phyloP scores from a whole-genome alignment of 2,888 invertebrate species.

The Ferrisia virgata region DNA sequence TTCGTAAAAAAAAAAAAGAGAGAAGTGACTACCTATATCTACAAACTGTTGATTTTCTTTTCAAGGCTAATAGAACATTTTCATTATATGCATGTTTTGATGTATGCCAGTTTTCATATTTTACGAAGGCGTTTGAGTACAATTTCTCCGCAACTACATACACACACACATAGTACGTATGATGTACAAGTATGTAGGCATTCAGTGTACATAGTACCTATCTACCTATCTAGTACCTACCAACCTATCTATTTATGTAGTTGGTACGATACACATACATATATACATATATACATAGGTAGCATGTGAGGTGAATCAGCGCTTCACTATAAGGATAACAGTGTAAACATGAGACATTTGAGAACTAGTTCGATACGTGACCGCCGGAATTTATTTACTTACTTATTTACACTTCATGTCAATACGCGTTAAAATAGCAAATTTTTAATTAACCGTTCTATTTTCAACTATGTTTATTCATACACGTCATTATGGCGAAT shows the following conservation, averaged over 20 bases:
- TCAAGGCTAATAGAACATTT: neutral
- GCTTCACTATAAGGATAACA: neutral
- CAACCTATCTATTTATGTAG: too few species aligned
- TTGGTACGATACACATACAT: too few species aligned
- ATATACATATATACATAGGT: too few species aligned
- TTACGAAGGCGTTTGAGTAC: neutral
- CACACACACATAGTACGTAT: neutral
- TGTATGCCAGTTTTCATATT: neutral
- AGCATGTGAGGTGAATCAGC: neutral
- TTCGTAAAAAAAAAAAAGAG: neutral
- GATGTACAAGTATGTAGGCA: too few species aligned
- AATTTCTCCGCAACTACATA: neutral
- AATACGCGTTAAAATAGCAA: neutral
- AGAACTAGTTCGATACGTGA: neutral
- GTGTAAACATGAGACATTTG: neutral
- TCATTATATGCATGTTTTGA: neutral
- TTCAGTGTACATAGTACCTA: too few species aligned
- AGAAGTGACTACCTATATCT: too few species aligned
- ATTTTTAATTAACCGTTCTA: constrained; percentile 17
- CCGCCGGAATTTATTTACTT: neutral
- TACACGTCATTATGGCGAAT: constrained; percentile 6
- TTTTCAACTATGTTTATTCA: constrained; percentile 7
- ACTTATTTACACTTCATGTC: neutral
- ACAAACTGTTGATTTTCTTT: neutral
- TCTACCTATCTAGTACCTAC: too few species aligned